Percentiles rank a stretch among this genome's conserved stretches.
Evolutionary conservation across 2,888 invertebrate species (phyloP).

Genomic region (Drosophila mimetica): DNA sequence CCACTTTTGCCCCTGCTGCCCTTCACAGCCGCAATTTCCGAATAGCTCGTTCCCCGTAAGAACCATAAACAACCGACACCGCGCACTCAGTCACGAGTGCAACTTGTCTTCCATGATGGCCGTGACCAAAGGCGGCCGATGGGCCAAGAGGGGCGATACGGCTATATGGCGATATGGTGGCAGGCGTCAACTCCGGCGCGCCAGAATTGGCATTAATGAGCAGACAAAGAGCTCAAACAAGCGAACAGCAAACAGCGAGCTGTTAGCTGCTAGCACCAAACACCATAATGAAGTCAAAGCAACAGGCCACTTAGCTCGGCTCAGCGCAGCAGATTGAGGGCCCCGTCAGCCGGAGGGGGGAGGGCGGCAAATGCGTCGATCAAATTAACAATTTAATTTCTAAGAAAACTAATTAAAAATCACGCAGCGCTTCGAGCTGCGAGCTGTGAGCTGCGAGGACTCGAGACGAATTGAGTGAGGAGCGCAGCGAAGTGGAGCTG

Average conservation of each 20-base stretch:
- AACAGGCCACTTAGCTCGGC: constrained; percentile 70
- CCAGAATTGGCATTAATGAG: constrained; percentile 81
- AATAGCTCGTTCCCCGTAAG: constrained; percentile 29
- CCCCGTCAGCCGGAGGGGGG: constrained; percentile 1
- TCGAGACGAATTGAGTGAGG: constrained; percentile 31
- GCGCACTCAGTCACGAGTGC: constrained; percentile 49
- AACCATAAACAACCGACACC: constrained; percentile 43
- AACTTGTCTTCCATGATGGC: constrained; percentile 52
- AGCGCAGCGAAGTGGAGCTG: constrained; percentile 56
- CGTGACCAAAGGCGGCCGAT: constrained; percentile 42
- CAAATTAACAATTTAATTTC: constrained; percentile 83
- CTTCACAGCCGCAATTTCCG: constrained; percentile 8
- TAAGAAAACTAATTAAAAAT: constrained; percentile 83
- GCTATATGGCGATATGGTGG: constrained; percentile 13
- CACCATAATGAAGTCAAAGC: constrained; percentile 47
- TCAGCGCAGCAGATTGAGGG: constrained; percentile 20
- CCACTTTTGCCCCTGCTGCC: not conserved
- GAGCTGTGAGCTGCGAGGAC: constrained; percentile 44
- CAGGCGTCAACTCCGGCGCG: constrained; percentile 78
- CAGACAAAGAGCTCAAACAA: constrained; percentile 68
- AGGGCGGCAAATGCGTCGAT: constrained; percentile 75
- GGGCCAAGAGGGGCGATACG: not conserved
- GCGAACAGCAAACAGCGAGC: constrained; percentile 17
- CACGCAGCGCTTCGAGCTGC: constrained; percentile 62
- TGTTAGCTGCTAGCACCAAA: constrained; percentile 5